A percentile compares a stretch with the other conserved stretches of the same genome.
phyloP scores from a whole-genome alignment of 2,888 invertebrate genomes.

The Euzophera pinguis region DNA sequence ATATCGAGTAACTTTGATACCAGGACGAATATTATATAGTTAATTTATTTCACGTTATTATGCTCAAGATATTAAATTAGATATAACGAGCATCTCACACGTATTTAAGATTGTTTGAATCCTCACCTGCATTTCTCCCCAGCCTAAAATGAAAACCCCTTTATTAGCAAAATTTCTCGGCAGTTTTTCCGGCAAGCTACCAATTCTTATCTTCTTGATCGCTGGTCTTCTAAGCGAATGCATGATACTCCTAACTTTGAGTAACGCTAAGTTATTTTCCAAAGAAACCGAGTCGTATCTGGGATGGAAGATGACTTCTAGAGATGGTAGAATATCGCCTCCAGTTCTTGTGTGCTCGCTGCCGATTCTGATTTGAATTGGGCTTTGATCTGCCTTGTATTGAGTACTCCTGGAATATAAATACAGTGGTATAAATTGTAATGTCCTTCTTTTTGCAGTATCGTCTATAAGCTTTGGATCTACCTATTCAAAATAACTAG shows the following conservation, averaged over 20 bases:
- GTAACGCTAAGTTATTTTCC: slow-evolving; percentile 38
- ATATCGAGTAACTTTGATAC: too few relatives aligned
- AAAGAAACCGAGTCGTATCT: slow-evolving; percentile 30
- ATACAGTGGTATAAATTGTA: too few relatives aligned
- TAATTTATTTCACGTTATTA: too few relatives aligned
- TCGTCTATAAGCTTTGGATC: too few relatives aligned
- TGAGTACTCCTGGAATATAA: not conserved
- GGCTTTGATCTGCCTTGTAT: not conserved
- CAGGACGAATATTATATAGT: too few relatives aligned
- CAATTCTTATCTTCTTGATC: slow-evolving; percentile 34
- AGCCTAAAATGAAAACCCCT: slow-evolving; percentile 37
- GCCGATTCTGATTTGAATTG: slow-evolving; percentile 32
- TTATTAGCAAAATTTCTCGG: slow-evolving; percentile 10
- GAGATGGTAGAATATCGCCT: slow-evolving; percentile 32
- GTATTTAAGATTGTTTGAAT: too few relatives aligned
- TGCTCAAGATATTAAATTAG: too few relatives aligned
- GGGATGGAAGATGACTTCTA: slow-evolving; percentile 36
- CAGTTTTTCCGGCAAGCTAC: slow-evolving; percentile 19
- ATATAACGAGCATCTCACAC: too few relatives aligned
- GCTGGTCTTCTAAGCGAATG: slow-evolving; percentile 19
- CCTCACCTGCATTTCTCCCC: slow-evolving; percentile 31
- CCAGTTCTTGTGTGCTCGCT: slow-evolving; percentile 29
- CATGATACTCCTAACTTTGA: slow-evolving; percentile 25
- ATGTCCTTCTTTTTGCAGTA: too few relatives aligned
- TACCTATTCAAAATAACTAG: too few relatives aligned